Evolutionary conservation across 2,113 vertebrate genomes (phyloP), one percentile per base, ranked within the genome.

Genomic region (Naja naja): DNA sequence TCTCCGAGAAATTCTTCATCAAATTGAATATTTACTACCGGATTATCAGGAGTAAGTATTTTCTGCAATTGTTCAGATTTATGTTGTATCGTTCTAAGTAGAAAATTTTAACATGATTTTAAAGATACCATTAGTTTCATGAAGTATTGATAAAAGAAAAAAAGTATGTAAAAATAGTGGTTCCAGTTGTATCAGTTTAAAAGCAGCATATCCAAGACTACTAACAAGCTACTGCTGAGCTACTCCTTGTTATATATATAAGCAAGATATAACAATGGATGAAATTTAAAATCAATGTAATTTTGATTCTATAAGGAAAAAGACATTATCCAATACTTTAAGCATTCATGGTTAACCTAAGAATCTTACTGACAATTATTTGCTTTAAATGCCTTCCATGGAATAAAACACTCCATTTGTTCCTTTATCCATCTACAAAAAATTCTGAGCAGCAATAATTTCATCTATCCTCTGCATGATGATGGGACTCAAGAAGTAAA

Each of bases 1-100:
- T 99, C 99, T 89, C 98, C 98, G 87, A 97, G 96, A 97, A 99
- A 99, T 93, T 95, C 97, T 96, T 99, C 98, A 94, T 98, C 97
- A 96, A 99, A 99, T 18, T 98, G 94, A 0, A 98, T 85, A 0
- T 95, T 98, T 96, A 96, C 98, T 74, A 99, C 90, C 69, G 98
- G 94, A 74, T 98, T 98, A 87, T 98, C 97, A 91, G 98, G 98
- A 86, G 98, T 98, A 91, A 99, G 96, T 43, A 98, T 96, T 64
- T 96, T 97, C 74, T 96, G 95, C 58, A 95, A 96, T 81, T 94
- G 94, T 45, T 97, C 98, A 12, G 98, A 98, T 94, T 98, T 98
- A 91, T 89, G 96, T 49, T 94, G 95, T 85, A 98, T 89, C 43
- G 96, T 96, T 96, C 98, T 98, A 89, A 92, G 52, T 93, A 56